Evolutionary conservation across 2,113 vertebrate species (phyloP).

Genomic region (Zosterops borbonicus): DNA sequence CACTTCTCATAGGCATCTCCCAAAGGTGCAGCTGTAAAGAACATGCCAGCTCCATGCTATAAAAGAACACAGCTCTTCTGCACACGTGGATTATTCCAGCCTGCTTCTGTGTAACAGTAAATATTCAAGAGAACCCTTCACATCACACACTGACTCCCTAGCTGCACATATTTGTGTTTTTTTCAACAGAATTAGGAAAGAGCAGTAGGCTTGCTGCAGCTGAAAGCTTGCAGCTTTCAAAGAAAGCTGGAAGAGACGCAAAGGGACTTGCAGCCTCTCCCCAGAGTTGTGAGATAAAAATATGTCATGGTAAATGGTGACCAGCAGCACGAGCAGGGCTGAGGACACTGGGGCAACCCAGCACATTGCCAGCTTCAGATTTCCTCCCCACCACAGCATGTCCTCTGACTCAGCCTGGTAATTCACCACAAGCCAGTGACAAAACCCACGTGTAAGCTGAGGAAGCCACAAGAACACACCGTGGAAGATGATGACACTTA

Average conservation of each 20-base stretch:
- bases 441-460: conserved; percentile 16
- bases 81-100: neutral
- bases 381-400: neutral
- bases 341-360: neutral
- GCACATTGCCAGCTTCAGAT: neutral
- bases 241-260: neutral
- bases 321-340: rapidly evolving
- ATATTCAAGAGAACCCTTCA: neutral
- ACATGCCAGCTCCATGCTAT: rapidly evolving
- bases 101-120: neutral
- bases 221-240: neutral
- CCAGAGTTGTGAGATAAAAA: neutral
- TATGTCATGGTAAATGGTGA: neutral
- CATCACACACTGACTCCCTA: neutral
- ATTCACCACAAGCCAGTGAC: neutral
- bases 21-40: neutral
- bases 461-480: conserved; percentile 3
- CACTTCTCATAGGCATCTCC: neutral
- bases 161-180: neutral
- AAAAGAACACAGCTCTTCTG: neutral
- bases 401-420: neutral
- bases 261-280: rapidly evolving
- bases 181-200: neutral
- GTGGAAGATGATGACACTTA: neutral
- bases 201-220: neutral